phyloP scores from a whole-genome alignment of 2,797 vertebrate species.

The Odontamblyopus rebecca region DNA sequence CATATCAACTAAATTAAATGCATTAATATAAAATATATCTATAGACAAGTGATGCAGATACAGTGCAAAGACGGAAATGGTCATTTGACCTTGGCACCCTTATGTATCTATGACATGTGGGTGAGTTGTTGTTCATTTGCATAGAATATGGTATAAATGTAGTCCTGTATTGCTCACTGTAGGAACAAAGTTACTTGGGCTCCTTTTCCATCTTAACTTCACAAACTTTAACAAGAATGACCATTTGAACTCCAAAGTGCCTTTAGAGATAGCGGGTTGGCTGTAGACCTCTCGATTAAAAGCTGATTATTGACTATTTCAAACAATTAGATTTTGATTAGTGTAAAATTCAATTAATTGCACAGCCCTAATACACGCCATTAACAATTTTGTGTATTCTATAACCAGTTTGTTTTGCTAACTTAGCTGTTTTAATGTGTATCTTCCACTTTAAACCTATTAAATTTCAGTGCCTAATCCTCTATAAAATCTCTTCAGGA shows the following conservation, averaged over 20 bases:
- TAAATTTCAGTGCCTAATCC: background rate
- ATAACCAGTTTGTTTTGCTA: background rate
- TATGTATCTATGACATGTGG: too few species aligned
- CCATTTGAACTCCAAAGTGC: background rate
- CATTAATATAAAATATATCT: too few species aligned
- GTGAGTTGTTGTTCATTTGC: too few species aligned
- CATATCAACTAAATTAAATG: too few species aligned
- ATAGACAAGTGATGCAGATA: too few species aligned
- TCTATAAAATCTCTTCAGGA: conserved; percentile 14
- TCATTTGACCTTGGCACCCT: too few species aligned
- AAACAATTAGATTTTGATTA: background rate
- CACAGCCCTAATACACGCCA: background rate
- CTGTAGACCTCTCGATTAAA: background rate
- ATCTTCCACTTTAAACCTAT: background rate
- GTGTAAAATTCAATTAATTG: background rate
- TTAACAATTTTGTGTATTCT: background rate
- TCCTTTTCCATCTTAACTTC: too few species aligned
- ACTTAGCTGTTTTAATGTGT: background rate
- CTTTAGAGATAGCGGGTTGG: background rate
- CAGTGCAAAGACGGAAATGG: too few species aligned
- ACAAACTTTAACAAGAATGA: too few species aligned
- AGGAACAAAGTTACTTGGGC: too few species aligned
- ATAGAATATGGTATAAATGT: too few species aligned
- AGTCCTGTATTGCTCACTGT: too few species aligned
- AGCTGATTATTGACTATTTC: background rate